Evolutionary conservation across 2,888 invertebrate species (phyloP).

Genomic region (Cheilosia scutellata): DNA sequence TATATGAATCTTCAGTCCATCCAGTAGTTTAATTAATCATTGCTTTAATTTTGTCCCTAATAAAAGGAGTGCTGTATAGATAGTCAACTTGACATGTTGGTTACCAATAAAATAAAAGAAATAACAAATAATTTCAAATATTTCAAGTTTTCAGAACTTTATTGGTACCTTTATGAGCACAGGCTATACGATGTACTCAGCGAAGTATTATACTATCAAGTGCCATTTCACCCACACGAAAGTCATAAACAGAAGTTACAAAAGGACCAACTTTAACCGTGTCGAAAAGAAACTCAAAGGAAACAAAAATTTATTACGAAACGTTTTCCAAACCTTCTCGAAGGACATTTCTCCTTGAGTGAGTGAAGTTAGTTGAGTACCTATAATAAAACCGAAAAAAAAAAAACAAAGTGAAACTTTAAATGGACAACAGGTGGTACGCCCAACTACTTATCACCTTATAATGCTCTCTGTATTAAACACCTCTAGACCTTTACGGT

Average conservation of each 20-base stretch:
- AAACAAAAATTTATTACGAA: slow-evolving; percentile 32
- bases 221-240: background rate
- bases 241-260: slow-evolving; percentile 42
- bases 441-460: slow-evolving; percentile 51
- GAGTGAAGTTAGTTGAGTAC: background rate
- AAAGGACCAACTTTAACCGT: slow-evolving; percentile 29
- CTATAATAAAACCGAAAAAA: background rate
- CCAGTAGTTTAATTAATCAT: slow-evolving; percentile 34
- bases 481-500: slow-evolving; percentile 12
- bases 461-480: slow-evolving; percentile 36
- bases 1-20: background rate
- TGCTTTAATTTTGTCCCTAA: background rate
- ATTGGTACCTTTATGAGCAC: background rate
- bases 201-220: background rate
- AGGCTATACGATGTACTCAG: background rate
- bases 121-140: background rate
- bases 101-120: slow-evolving; percentile 2
- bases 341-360: slow-evolving; percentile 1
- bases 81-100: background rate
- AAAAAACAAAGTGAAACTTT: slow-evolving; percentile 36
- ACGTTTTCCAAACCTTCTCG: background rate
- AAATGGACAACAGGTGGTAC: slow-evolving; percentile 60
- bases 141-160: slow-evolving; percentile 3
- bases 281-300: slow-evolving; percentile 13
- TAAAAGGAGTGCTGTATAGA: background rate